Base-by-base conservation (phyloP, 2,888 invertebrate species). In the Deladenus siricidicola region DNA sequence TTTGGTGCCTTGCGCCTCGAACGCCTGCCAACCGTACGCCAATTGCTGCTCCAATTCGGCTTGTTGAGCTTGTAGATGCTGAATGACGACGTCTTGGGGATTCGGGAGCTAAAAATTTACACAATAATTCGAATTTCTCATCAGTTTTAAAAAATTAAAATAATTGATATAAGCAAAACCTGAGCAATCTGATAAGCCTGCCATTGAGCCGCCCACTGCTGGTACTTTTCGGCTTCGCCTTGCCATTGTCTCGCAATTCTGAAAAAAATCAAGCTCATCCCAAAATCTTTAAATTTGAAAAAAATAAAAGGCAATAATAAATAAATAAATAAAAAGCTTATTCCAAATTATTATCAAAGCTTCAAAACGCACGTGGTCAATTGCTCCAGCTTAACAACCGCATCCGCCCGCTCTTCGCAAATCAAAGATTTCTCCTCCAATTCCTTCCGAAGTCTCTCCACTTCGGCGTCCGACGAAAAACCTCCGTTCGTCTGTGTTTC, bases 351-450 rank as follows among this genome's bases (percentile, higher is more conserved):
- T 14, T n/a, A 14, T 8, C 14, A 34, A 39, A 43, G 39, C 0
- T 6, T 17, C 2, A 14, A 2, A 23, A 88, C 85, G 0, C 86
- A 84, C n/a, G 85, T 82, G 68, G 84, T 82, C 4, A 88, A 83
- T 77, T 90, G 88, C 64, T 85, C 84, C 1, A 56, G 39, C 47
- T 63, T 69, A 19, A 43, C 48, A 8, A 26, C 63, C 30, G 66
- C 51, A 28, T 58, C 65, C 21, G 67, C 58, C 4, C 57, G 28
- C 34, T 51, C 52, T 4, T 49, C 62, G 30, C 58, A 64, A 21
- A 55, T 30, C n/a, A 30, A 19, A 24, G 21, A 39, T 45, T 67
- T 68, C 14, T 58, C 55, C 17, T 26, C 26, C 19, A 66, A 56
- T 58, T 62, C 55, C 34, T n/a, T 14, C 24, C 24, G 34, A 43